A percentile compares a stretch with the other conserved stretches of the same genome.
phyloP scores from a whole-genome alignment of 2,888 invertebrate species.

The Caenorhabditis afra region DNA sequence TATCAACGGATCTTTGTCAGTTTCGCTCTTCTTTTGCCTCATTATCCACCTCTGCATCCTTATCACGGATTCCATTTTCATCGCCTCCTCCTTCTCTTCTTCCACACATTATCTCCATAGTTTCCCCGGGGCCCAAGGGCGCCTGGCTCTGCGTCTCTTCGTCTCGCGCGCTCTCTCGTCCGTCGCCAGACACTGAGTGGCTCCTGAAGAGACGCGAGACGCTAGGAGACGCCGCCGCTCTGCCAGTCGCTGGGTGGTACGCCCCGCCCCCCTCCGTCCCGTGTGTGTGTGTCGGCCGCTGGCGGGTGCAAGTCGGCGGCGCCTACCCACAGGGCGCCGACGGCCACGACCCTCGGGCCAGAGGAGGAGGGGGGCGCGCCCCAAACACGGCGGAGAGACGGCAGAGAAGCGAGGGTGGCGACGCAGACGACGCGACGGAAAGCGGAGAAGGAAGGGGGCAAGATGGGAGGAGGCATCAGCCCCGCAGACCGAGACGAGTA shows the following conservation, averaged over 20 bases:
- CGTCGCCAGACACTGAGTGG: conserved; percentile 40
- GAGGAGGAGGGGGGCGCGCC: conserved; percentile 25
- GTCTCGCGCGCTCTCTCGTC: conserved; percentile 28
- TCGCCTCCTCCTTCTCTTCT: conserved; percentile 9
- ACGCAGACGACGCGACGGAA: conserved; percentile 17
- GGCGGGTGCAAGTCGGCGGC: conserved; percentile 60
- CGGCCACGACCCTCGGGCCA: conserved; percentile 34
- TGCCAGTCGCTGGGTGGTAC: conserved; percentile 64
- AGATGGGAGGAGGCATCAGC: conserved; percentile 20
- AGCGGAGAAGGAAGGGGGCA: conserved; percentile 32
- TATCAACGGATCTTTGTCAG: too few relatives aligned
- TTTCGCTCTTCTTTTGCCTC: too few relatives aligned
- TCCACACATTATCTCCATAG: conserved; percentile 15
- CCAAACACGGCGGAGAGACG: conserved; percentile 37
- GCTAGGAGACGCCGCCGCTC: conserved; percentile 37
- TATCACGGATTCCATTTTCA: too few relatives aligned
- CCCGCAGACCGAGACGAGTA: conserved; percentile 24
- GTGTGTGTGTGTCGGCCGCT: conserved; percentile 18
- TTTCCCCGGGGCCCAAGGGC: conserved; percentile 18
- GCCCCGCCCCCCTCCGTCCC: conserved; percentile 41
- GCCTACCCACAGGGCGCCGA: conserved; percentile 51
- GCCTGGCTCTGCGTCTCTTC: conserved; percentile 42
- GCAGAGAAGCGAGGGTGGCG: conserved; percentile 10
- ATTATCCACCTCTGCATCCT: too few relatives aligned
- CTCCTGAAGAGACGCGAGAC: conserved; percentile 45